Percentiles rank a stretch among this genome's conserved stretches.
phyloP scores from a whole-genome alignment of 1,140 invertebrate genomes.

The Ganaspis sp. region DNA sequence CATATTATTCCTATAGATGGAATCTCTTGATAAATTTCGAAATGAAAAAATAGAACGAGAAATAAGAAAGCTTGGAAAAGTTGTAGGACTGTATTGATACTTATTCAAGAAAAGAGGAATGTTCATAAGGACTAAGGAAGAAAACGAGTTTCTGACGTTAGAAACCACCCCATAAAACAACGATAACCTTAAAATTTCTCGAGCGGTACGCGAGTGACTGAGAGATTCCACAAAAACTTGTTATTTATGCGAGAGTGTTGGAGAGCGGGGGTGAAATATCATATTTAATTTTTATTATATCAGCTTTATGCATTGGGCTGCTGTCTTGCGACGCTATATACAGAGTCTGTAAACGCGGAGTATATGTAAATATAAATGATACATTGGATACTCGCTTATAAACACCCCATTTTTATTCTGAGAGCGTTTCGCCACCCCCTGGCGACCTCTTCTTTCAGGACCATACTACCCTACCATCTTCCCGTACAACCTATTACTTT shows the following conservation, averaged over 20 bases:
- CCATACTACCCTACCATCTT: constrained; percentile 48
- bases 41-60: no score
- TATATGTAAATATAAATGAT: constrained; percentile 77
- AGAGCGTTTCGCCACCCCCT: constrained; percentile 60
- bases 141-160: constrained; percentile 37
- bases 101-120: constrained; percentile 2
- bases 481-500: constrained; percentile 66
- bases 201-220: constrained; percentile 26
- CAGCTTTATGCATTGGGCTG: constrained; percentile 60
- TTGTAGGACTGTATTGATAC: neutral
- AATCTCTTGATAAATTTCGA: no score
- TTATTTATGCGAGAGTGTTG: constrained; percentile 63
- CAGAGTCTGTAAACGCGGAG: constrained; percentile 48
- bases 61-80: neutral
- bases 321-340: constrained; percentile 39
- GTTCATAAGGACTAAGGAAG: neutral
- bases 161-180: constrained; percentile 46
- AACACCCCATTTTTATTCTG: constrained; percentile 78
- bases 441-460: constrained; percentile 49
- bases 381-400: constrained; percentile 77
- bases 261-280: constrained; percentile 60
- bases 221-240: constrained; percentile 57
- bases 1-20: no score
- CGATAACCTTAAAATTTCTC: constrained; percentile 51
- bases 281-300: constrained; percentile 77